Percentiles rank a stretch among this genome's conserved stretches.
These are phyloP conservation scores for Chloroceryle aenea DNA, from an alignment of 2,113 vertebrate genomes.

Conservation along the genomic window DNA sequence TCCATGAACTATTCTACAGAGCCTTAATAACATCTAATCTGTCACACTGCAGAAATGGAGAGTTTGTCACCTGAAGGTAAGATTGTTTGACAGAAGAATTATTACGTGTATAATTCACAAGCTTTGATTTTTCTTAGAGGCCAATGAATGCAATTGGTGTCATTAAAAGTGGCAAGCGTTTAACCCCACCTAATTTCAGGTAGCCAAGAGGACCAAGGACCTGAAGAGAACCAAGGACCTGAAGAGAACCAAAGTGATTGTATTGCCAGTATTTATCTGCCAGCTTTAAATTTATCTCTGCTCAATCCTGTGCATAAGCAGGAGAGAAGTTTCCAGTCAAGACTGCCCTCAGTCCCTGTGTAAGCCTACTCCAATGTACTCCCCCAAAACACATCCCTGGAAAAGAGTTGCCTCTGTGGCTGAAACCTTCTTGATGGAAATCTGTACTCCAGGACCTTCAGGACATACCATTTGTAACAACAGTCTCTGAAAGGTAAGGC, in stretches of 20 bases:
- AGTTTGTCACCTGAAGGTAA: slow-evolving; percentile 39
- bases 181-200: not conserved
- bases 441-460: not conserved
- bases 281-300: not conserved
- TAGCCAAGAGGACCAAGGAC: not conserved
- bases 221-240: not conserved
- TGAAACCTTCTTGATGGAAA: not conserved
- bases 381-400: fast-evolving
- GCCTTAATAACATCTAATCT: slow-evolving; percentile 67
- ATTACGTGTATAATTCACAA: not conserved
- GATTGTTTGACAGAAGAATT: slow-evolving; percentile 13
- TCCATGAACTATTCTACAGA: slow-evolving; percentile 46
- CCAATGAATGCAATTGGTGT: not conserved
- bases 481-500: not conserved
- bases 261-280: not conserved
- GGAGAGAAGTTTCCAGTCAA: not conserved
- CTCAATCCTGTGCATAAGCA: fast-evolving
- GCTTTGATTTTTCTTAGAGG: not conserved
- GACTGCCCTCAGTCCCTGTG: not conserved
- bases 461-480: not conserved
- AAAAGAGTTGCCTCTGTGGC: not conserved
- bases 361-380: not conserved
- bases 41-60: slow-evolving; percentile 32
- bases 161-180: not conserved
- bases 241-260: not conserved